Evolutionary conservation across 53 echinoderm and acorn worm species (phyloP).

Genomic region (Henricia sp.): DNA sequence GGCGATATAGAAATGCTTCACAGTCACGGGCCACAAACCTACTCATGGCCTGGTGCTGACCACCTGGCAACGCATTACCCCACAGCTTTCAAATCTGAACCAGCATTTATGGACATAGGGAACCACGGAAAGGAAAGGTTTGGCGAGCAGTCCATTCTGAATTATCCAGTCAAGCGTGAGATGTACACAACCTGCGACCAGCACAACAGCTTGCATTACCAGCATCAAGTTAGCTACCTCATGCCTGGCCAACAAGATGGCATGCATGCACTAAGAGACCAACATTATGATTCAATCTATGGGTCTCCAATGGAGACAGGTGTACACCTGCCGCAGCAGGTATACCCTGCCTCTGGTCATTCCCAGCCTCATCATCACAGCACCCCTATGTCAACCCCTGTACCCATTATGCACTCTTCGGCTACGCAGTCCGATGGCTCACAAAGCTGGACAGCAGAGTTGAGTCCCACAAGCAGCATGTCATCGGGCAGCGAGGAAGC

Average conservation of each 20-base stretch:
- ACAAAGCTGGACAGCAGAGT: conserved; percentile 48
- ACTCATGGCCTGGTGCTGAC: conserved; percentile 43
- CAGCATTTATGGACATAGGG: conserved; percentile 29
- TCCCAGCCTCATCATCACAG: conserved; percentile 21
- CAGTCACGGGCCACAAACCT: conserved; percentile 39
- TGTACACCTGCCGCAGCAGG: conserved; percentile 25
- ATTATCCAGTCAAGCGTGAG: conserved; percentile 64
- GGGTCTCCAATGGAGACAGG: conserved; percentile 29
- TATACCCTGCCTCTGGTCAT: conserved; percentile 22
- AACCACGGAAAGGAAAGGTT: conserved; percentile 7
- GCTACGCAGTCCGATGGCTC: conserved; percentile 12
- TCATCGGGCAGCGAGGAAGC: conserved; percentile 63
- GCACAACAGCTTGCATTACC: conserved; percentile 52
- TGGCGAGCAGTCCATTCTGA: conserved; percentile 20
- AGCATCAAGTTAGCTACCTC: conserved; percentile 40
- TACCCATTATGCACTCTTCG: conserved; percentile 43
- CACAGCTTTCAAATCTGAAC: conserved; percentile 59
- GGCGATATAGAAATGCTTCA: conserved; percentile 56
- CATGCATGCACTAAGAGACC: not conserved
- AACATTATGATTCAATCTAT: conserved; percentile 37
- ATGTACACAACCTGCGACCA: conserved; percentile 51
- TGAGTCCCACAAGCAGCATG: conserved; percentile 58
- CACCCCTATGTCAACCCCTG: conserved; percentile 35
- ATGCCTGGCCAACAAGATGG: conserved; percentile 32
- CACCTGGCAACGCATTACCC: conserved; percentile 27